Evolutionary conservation across 2,797 vertebrate genomes (phyloP).

Genomic region (Melopsittacus undulatus): DNA sequence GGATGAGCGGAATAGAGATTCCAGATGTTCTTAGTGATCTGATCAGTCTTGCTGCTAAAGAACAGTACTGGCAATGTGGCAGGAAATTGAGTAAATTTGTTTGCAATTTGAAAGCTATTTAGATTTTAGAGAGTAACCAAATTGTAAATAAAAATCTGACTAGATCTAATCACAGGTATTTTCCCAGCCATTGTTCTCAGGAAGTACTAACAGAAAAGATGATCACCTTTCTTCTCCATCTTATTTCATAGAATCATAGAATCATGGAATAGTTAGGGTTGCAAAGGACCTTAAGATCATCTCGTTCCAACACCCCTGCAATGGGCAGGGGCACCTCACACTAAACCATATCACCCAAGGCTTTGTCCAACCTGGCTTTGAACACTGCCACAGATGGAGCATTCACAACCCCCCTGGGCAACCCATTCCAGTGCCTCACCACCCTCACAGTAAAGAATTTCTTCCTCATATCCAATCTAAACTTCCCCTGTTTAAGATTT

Average conservation of each 20-base stretch:
- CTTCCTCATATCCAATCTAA: no score
- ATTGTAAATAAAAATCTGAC: neutral
- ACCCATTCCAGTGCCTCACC: no score
- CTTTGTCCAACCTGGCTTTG: no score
- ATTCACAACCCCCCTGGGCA: no score
- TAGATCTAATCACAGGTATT: neutral
- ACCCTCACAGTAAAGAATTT: no score
- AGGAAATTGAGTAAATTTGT: neutral
- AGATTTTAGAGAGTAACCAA: neutral
- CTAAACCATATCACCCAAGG: no score
- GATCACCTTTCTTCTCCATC: neutral
- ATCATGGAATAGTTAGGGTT: no score
- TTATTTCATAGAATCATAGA: neutral
- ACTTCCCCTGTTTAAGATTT: no score
- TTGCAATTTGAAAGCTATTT: conserved; percentile 9
- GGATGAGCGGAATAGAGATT: neutral
- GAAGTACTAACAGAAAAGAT: neutral
- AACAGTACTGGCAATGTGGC: neutral
- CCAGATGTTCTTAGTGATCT: neutral
- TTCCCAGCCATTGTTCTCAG: neutral
- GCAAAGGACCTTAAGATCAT: no score
- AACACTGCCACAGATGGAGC: no score
- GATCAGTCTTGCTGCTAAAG: neutral
- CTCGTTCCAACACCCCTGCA: no score
- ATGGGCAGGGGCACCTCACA: no score